Evolutionary conservation across 2,888 invertebrate genomes (phyloP).

Genomic region (Loripinus fragilis): DNA sequence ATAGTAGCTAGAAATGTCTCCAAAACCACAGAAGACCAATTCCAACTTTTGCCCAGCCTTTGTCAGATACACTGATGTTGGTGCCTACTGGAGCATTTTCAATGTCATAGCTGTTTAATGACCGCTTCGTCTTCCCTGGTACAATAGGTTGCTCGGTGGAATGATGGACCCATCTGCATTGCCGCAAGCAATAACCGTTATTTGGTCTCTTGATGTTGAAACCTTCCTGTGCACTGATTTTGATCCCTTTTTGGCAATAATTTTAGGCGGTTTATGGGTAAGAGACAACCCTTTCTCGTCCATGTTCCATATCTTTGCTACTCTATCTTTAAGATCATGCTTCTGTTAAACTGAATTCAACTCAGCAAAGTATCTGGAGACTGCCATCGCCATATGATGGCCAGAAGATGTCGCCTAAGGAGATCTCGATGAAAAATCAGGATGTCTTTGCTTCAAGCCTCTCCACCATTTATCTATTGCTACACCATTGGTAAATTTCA

Average conservation of each 20-base stretch:
- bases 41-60: constrained; percentile 40
- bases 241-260: constrained; percentile 24
- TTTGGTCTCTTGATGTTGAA: constrained; percentile 20
- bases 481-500: constrained; percentile 21
- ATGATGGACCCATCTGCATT: constrained; percentile 39
- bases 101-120: constrained; percentile 21
- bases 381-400: constrained; percentile 34
- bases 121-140: constrained; percentile 43
- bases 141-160: constrained; percentile 49
- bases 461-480: constrained; percentile 44
- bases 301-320: constrained; percentile 48
- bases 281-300: constrained; percentile 37
- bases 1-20: constrained; percentile 34
- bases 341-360: constrained; percentile 22
- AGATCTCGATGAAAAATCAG: constrained; percentile 30
- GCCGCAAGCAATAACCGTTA: constrained; percentile 47
- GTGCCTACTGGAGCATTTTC: constrained; percentile 32
- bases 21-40: constrained; percentile 35
- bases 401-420: constrained; percentile 38
- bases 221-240: constrained; percentile 30
- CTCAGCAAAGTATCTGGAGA: constrained; percentile 11
- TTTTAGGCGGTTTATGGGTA: constrained; percentile 19
- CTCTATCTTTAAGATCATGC: constrained; percentile 4
- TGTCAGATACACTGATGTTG: constrained; percentile 26
- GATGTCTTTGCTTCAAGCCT: constrained; percentile 34